phyloP scores from a whole-genome alignment of 2,113 vertebrate genomes.

The Apodemus speciosus region DNA sequence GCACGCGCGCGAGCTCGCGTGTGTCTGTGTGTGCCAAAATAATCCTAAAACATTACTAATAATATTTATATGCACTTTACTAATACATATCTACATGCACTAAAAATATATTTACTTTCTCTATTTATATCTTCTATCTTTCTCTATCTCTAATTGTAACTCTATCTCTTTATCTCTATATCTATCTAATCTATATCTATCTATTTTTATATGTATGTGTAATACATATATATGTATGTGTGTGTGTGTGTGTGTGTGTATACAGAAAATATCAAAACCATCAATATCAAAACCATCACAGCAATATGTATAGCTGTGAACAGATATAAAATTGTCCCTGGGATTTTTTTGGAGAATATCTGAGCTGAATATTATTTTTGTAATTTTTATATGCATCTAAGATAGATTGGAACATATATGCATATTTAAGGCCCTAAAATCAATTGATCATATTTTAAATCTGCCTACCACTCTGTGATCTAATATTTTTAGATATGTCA shows the following conservation, averaged over 20 bases:
- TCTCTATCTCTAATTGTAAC: too few species aligned
- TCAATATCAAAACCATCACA: background rate
- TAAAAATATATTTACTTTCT: too few species aligned
- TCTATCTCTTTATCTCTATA: too few species aligned
- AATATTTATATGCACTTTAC: too few species aligned
- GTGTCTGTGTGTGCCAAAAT: background rate
- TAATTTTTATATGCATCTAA: background rate
- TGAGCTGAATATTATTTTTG: background rate
- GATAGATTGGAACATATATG: background rate
- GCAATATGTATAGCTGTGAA: background rate
- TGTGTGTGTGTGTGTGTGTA: too few species aligned
- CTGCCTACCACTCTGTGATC: background rate
- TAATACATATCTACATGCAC: too few species aligned
- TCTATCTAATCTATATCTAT: background rate
- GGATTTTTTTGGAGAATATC: background rate
- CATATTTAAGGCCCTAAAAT: background rate
- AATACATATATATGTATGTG: too few species aligned
- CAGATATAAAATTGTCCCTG: background rate
- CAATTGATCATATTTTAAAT: background rate
- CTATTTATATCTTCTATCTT: too few species aligned
- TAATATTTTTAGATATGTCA: background rate
- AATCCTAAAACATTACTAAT: background rate
- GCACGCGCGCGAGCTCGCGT: too few species aligned
- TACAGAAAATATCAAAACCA: background rate
- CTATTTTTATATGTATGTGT: background rate